Conservation (phyloP, 2,797 vertebrate species). For the Acestrorhynchus altus region DNA sequence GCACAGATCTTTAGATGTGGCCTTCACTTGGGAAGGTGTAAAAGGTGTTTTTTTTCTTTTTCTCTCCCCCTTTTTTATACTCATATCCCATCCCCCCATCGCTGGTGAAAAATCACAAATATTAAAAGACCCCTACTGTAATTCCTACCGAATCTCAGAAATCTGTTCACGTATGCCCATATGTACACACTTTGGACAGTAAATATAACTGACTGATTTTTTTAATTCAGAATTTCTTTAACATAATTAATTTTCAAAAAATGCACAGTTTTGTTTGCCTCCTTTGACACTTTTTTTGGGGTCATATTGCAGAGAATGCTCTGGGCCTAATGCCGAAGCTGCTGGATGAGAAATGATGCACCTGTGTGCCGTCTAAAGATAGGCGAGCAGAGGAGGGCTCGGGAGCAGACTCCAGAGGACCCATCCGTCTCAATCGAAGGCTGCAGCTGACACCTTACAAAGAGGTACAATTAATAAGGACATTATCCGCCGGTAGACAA, state of each 20-base stretch:
- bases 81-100: neutral
- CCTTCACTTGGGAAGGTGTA: slow-evolving; percentile 33
- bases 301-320: slow-evolving; percentile 48
- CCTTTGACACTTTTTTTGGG: slow-evolving; percentile 33
- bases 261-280: slow-evolving; percentile 10
- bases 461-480: slow-evolving; percentile 87
- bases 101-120: neutral
- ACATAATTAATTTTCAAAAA: too few relatives aligned
- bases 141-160: neutral
- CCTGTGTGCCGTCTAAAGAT: slow-evolving; percentile 76
- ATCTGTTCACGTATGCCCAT: neutral
- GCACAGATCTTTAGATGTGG: slow-evolving; percentile 29
- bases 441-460: slow-evolving; percentile 82
- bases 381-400: slow-evolving; percentile 72
- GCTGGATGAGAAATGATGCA: slow-evolving; percentile 71
- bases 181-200: neutral
- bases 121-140: neutral
- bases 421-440: slow-evolving; percentile 84
- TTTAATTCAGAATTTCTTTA: neutral
- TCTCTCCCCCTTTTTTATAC: too few relatives aligned
- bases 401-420: slow-evolving; percentile 79
- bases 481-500: slow-evolving; percentile 81
- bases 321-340: slow-evolving; percentile 49
- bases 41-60: slow-evolving; percentile 19
- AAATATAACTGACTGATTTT: neutral